Evolutionary conservation across 92 coral and sea anemone genomes (phyloP).

Genomic region (Pocillopora grandis): DNA sequence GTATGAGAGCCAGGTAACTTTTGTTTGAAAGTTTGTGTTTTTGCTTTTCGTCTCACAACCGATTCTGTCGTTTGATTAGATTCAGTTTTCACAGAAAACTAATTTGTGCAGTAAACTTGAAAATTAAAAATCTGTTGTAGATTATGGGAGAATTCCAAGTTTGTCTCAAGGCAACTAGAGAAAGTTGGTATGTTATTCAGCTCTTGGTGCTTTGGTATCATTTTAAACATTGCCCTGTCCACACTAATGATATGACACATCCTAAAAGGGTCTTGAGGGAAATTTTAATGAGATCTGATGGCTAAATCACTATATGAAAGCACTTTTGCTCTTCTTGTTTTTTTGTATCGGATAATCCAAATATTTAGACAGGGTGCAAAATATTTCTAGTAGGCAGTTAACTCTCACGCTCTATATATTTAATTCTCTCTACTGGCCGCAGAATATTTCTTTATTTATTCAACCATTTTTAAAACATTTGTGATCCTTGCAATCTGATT

Average conservation of each 20-base stretch:
- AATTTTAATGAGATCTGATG: not conserved
- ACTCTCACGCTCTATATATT: no score
- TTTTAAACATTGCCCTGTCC: no score
- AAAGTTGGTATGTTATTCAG: constrained; percentile 78
- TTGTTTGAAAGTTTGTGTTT: not conserved
- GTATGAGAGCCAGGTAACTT: constrained; percentile 85
- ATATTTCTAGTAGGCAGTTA: no score
- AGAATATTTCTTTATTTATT: no score
- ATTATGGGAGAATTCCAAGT: constrained; percentile 94
- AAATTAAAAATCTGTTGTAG: constrained; percentile 42
- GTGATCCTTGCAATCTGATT: no score
- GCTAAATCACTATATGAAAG: not conserved
- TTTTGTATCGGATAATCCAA: no score
- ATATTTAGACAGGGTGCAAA: no score
- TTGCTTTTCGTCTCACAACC: no score
- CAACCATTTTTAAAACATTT: no score
- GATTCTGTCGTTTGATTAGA: not conserved
- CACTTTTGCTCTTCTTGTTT: not conserved
- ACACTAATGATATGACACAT: no score
- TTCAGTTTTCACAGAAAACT: not conserved
- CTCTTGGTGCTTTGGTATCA: not conserved
- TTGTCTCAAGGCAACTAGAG: constrained; percentile 93
- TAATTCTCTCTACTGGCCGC: no score
- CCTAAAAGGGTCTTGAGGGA: no score
- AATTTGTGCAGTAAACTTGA: not conserved